Evolutionary conservation across 2,113 vertebrate genomes (phyloP).

Genomic region (Larimichthys crocea): DNA sequence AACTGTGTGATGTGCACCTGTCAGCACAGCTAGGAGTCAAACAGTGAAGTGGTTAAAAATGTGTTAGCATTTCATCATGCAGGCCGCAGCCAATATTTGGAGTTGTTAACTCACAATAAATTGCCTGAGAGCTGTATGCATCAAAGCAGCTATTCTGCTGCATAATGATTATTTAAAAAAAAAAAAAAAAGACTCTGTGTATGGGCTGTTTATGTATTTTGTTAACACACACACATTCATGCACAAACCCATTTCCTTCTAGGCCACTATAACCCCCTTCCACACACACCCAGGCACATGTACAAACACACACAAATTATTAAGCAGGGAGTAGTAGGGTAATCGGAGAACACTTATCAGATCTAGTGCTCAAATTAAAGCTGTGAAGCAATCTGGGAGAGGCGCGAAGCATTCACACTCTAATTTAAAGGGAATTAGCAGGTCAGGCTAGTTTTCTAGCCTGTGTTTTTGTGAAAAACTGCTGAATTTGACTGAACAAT

Average conservation of each 20-base stretch:
- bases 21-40: constrained; percentile 48
- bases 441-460: constrained; percentile 1
- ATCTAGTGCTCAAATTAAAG: constrained; percentile 38
- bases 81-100: constrained; percentile 37
- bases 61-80: constrained; percentile 26
- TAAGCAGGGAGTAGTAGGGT: constrained; percentile 16
- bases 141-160: constrained; percentile 39
- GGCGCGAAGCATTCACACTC: constrained; percentile 35
- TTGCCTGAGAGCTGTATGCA: constrained; percentile 21
- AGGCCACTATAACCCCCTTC: not conserved
- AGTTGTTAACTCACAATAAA: constrained; percentile 34
- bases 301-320: constrained; percentile 16
- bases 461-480: constrained; percentile 1
- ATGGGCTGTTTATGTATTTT: constrained; percentile 10
- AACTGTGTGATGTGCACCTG: constrained; percentile 44
- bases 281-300: not conserved
- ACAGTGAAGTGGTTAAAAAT: constrained; percentile 35
- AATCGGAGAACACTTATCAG: constrained; percentile 36
- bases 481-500: constrained; percentile 35
- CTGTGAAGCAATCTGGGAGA: constrained; percentile 19
- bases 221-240: constrained; percentile 21
- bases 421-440: constrained; percentile 43
- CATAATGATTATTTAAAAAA: constrained; percentile 30
- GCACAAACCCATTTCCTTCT: not conserved
- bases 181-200: not conserved